Percentiles rank a stretch among this genome's conserved stretches.
These are phyloP conservation scores for Liparis tanakae DNA, from an alignment of 2,797 vertebrate species.

Conservation along the genomic window DNA sequence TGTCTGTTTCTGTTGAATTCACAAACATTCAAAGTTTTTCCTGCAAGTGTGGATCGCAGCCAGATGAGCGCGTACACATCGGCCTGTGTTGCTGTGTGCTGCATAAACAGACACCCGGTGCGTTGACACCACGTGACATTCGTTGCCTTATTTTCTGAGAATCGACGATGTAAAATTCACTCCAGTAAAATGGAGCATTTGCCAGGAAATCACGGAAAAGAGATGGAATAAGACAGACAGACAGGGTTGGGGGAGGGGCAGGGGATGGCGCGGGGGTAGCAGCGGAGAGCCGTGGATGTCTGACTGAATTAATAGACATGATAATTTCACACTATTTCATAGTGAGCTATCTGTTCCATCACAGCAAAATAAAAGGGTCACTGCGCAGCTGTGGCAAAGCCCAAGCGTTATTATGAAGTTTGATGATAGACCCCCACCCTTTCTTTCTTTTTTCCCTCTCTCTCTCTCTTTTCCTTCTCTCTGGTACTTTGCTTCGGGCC, in stretches of 20 bases:
- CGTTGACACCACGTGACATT: constrained; percentile 36
- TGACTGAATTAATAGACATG: constrained; percentile 99
- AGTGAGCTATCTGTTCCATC: constrained; percentile 91
- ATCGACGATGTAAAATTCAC: constrained; percentile 77
- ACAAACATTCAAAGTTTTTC: neutral
- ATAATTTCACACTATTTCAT: constrained; percentile 98
- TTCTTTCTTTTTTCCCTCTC: constrained; percentile 46
- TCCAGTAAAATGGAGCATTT: constrained; percentile 80
- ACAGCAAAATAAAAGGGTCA: constrained; percentile 93
- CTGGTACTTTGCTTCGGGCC: constrained; percentile 90
- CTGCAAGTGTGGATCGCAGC: constrained; percentile 14
- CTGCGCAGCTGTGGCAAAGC: constrained; percentile 94
- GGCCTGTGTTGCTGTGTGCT: constrained; percentile 34
- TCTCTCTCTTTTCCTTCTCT: constrained; percentile 72
- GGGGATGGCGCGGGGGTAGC: constrained; percentile 26
- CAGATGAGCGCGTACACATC: constrained; percentile 21
- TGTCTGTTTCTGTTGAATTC: constrained; percentile 54
- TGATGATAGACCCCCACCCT: constrained; percentile 86
- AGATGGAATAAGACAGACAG: constrained; percentile 67
- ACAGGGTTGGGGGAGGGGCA: constrained; percentile 28
- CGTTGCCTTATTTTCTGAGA: constrained; percentile 71
- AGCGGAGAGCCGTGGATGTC: constrained; percentile 85
- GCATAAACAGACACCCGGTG: constrained; percentile 4
- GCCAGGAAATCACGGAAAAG: constrained; percentile 85
- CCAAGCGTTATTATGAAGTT: constrained; percentile 94